Percentiles rank a stretch among this genome's conserved stretches.
These are phyloP conservation scores for Cephus runcator DNA, from an alignment of 2,888 invertebrate genomes.

Conservation along the genomic window DNA sequence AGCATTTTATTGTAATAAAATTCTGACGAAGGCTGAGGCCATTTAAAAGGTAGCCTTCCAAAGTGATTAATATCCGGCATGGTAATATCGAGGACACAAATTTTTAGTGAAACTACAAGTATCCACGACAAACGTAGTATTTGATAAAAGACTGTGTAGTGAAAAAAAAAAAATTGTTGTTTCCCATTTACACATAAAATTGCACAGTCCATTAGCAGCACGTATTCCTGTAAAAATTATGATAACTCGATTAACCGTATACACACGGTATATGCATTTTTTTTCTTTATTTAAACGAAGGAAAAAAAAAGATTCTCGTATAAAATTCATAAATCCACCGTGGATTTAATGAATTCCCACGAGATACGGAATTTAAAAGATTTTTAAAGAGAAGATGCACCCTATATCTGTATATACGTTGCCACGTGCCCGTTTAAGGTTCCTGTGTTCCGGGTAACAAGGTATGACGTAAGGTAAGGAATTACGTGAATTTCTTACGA, in stretches of 20 bases:
- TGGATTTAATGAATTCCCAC: slow-evolving; percentile 17
- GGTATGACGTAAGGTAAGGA: neutral
- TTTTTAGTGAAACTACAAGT: neutral
- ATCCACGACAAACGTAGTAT: neutral
- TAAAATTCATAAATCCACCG: slow-evolving; percentile 17
- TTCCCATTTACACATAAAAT: neutral
- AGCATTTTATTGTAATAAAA: neutral
- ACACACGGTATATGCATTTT: neutral
- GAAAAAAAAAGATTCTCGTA: neutral
- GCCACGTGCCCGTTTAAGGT: neutral
- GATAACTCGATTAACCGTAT: neutral
- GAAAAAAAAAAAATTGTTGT: neutral
- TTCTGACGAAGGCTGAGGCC: neutral
- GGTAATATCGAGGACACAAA: neutral
- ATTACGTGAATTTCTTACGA: neutral
- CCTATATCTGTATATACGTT: neutral
- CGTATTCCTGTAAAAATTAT: neutral
- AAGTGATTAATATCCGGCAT: neutral
- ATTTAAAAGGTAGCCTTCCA: neutral
- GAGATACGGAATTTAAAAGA: slow-evolving; percentile 4
- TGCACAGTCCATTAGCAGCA: neutral
- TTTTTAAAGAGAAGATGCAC: neutral
- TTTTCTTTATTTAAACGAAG: neutral
- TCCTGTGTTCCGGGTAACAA: neutral
- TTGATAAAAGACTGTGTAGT: neutral